Percentiles rank a stretch among this genome's conserved stretches.
Conservation (phyloP, 2,888 invertebrate genomes). For the Tetranychus piercei region DNA sequence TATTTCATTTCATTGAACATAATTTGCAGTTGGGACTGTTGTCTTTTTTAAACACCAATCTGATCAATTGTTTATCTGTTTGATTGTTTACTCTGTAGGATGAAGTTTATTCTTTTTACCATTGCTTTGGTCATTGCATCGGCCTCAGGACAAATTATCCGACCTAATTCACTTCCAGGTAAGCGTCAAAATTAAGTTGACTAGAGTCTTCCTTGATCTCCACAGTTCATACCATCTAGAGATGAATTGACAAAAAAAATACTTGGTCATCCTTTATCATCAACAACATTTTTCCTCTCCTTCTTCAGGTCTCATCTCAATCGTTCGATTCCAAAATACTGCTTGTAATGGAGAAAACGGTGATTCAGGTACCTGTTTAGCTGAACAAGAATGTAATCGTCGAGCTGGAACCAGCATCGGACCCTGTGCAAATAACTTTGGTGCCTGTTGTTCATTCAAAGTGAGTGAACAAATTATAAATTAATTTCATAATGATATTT, state of each 20-base stretch:
- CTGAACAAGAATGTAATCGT: slow-evolving; percentile 44
- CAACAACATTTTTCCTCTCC: neutral
- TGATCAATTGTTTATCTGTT: neutral
- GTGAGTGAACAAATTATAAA: slow-evolving; percentile 2
- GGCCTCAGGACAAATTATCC: neutral
- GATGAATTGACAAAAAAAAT: too few species aligned
- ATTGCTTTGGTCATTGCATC: slow-evolving; percentile 1
- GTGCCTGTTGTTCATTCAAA: slow-evolving; percentile 48
- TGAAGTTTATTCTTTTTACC: neutral
- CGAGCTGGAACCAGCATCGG: slow-evolving; percentile 56
- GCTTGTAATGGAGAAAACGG: slow-evolving; percentile 55
- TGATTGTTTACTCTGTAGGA: neutral
- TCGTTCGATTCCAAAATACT: slow-evolving; percentile 58
- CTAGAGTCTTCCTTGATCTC: too few species aligned
- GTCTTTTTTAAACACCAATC: too few species aligned
- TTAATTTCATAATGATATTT: neutral
- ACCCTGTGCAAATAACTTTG: slow-evolving; percentile 51
- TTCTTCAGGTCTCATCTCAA: slow-evolving; percentile 43
- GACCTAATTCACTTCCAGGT: slow-evolving; percentile 3
- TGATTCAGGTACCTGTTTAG: slow-evolving; percentile 41
- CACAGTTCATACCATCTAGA: too few species aligned
- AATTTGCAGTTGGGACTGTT: too few species aligned
- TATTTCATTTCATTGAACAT: too few species aligned
- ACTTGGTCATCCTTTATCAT: too few species aligned
- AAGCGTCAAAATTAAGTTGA: neutral